Percentiles rank a stretch among this genome's conserved stretches.
phyloP scores from a whole-genome alignment of 2,113 vertebrate species.

The Thomomys bottae region DNA sequence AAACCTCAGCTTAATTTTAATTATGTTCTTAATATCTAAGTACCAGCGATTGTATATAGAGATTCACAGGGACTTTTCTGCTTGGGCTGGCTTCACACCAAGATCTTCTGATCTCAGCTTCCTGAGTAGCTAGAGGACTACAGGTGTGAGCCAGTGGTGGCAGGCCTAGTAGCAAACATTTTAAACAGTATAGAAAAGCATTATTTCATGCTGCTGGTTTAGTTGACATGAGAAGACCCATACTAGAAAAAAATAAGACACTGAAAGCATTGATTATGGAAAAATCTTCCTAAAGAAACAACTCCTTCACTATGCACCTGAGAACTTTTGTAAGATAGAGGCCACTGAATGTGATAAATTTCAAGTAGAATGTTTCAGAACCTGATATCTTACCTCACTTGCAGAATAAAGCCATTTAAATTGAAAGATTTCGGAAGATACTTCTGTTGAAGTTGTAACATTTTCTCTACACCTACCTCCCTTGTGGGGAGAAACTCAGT shows the following conservation, averaged over 20 bases:
- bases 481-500: neutral
- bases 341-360: neutral
- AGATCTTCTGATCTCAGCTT: no score
- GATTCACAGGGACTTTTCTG: no score
- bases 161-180: no score
- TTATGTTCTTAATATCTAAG: no score
- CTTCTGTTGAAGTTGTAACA: neutral
- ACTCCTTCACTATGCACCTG: neutral
- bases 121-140: no score
- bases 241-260: neutral
- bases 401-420: neutral
- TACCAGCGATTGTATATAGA: no score
- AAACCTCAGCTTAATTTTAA: no score
- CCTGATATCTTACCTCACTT: neutral
- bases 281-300: no score
- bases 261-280: neutral
- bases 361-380: neutral
- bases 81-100: no score
- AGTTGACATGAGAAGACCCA: neutral
- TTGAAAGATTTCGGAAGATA: neutral
- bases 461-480: neutral
- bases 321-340: neutral
- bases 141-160: no score
- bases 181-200: no score
- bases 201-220: neutral